phyloP scores from a whole-genome alignment of 37 sponge, comb jelly and placozoan genomes.

The Amphimedon queenslandica region DNA sequence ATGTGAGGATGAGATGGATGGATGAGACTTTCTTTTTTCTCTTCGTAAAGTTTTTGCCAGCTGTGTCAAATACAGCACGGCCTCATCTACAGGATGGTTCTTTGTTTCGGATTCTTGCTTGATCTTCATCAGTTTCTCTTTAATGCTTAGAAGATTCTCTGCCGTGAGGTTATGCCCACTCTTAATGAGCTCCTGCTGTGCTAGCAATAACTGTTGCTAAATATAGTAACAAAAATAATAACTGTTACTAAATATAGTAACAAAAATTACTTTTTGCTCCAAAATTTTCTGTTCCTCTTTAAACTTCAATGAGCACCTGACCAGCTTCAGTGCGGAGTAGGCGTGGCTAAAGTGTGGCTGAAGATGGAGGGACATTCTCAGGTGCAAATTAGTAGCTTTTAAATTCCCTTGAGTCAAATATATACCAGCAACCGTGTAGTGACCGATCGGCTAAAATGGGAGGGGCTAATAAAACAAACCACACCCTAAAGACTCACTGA shows the following conservation, averaged over 20 bases:
- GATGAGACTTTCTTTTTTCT: background rate
- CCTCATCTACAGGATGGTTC: constrained; percentile 13
- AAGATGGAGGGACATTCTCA: constrained; percentile 46
- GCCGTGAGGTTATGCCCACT: background rate
- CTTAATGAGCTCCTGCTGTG: constrained; percentile 1
- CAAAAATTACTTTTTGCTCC: constrained; percentile 36
- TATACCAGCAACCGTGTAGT: constrained; percentile 56
- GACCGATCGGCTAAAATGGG: constrained; percentile 37
- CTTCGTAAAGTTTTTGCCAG: constrained; percentile 7
- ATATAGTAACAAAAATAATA: background rate
- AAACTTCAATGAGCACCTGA: constrained; percentile 72
- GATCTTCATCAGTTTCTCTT: background rate
- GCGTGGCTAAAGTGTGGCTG: constrained; percentile 51
- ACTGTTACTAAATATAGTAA: background rate
- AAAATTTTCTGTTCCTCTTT: constrained; percentile 46
- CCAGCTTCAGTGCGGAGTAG: constrained; percentile 37
- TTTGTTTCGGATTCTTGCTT: background rate
- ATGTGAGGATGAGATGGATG: background rate
- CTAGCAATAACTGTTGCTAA: constrained; percentile 6
- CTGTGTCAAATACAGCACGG: constrained; percentile 32
- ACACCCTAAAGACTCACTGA: constrained; percentile 43
- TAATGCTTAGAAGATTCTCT: background rate
- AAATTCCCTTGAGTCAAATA: constrained; percentile 37
- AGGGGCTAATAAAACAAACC: background rate
- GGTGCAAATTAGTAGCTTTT: constrained; percentile 45